These are phyloP conservation scores for Andricus curvator DNA, from an alignment of 2,888 invertebrate genomes.

Conservation along the genomic window DNA sequence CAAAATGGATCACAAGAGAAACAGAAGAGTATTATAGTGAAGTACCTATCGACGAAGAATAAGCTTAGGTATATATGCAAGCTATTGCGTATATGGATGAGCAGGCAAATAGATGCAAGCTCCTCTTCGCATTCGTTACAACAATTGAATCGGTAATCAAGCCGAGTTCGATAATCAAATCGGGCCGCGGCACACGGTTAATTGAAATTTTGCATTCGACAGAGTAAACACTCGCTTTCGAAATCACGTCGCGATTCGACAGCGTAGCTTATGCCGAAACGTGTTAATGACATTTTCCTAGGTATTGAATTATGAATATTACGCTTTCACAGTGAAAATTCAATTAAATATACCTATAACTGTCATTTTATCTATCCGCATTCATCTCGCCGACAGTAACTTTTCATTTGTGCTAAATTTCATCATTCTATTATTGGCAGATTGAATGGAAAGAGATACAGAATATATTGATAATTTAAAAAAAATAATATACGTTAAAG, in stretches of 20 bases:
- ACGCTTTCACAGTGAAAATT: slow-evolving; percentile 22
- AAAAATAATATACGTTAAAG: too few species aligned
- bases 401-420: background rate
- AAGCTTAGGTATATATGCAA: slow-evolving; percentile 13
- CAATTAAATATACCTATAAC: background rate
- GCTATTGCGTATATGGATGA: slow-evolving; percentile 37
- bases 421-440: background rate
- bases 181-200: slow-evolving; percentile 62
- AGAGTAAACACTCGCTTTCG: slow-evolving; percentile 61
- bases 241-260: slow-evolving; percentile 51
- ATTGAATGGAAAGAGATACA: background rate
- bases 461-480: too few species aligned
- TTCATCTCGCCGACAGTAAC: background rate
- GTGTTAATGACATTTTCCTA: slow-evolving; percentile 34
- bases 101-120: slow-evolving; percentile 65
- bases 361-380: background rate
- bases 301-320: slow-evolving; percentile 19
- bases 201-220: slow-evolving; percentile 69
- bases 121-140: slow-evolving; percentile 66
- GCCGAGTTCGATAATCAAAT: slow-evolving; percentile 67
- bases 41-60: background rate
- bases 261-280: slow-evolving; percentile 13
- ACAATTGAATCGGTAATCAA: slow-evolving; percentile 74
- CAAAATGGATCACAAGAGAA: too few species aligned
- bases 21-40: too few species aligned